Base-by-base conservation (phyloP, 2,797 vertebrate species). In the Kryptopterus vitreolus region DNA sequence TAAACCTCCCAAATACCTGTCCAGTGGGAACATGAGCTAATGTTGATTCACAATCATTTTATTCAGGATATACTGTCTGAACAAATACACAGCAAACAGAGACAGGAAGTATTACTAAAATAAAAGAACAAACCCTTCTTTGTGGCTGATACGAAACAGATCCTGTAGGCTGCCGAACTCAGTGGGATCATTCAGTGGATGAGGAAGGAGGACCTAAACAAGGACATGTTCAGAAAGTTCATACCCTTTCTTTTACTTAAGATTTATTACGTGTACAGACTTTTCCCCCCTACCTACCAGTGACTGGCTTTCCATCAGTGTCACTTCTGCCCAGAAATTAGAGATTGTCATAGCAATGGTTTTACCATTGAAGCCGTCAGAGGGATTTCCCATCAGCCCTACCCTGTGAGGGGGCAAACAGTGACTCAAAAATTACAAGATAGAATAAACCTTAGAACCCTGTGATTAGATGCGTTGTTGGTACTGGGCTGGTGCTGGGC, bases 321-420 rank as follows among this genome's bases (percentile, higher is more conserved):
- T 95, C 76, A 94, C 94, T 83, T 95, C 95, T 0, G 95, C 95
- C 95, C 95, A 95, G 88, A 95, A 95, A 88, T 95, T 95, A 12
- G 92, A 90, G 86, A 95, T 93, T 16, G 88, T 91, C 94, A 96
- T 94, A 11, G 94, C 94, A 0, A 96, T 95, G 76, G 95, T 96
- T 90, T 95, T 96, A 22, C 95, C 95, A 13, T 94, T 88, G 81
- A 95, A 95, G 52, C 95, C 94, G 15, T 95, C 95, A 6, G 95
- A 95, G 12, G 95, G 95, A 81, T 95, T 95, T 43, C 95, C 95
- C 89, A 95, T 95, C 13, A 95, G 84, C 22, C 95, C 95, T 1
- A 95, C 92, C 88, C 95, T 95, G 84, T 24, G 62, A 18, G 50
- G 9, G 24, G 33, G 55, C 35, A 69, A 31, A 53, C 6, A 38